Percentiles rank a stretch among this genome's conserved stretches.
Evolutionary conservation across 2,888 invertebrate genomes (phyloP).

Genomic region (Schizaphis graminum): DNA sequence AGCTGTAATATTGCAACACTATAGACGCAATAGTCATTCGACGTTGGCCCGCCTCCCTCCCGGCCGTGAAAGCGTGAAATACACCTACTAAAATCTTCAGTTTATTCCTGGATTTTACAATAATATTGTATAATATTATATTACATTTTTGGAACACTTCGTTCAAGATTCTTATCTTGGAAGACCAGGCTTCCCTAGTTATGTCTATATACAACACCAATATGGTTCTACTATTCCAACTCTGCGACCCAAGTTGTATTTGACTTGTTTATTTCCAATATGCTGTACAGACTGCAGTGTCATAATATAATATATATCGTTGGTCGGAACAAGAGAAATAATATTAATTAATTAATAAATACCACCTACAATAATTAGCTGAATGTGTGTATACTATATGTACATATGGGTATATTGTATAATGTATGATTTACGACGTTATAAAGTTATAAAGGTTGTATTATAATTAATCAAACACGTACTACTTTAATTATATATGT

Average conservation of each 20-base stretch:
- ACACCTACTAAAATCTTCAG: neutral
- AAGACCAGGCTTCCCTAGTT: neutral
- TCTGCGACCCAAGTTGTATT: neutral
- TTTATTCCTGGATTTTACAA: neutral
- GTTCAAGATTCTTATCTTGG: no score
- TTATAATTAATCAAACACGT: neutral
- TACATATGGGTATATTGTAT: no score
- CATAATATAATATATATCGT: neutral
- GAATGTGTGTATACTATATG: neutral
- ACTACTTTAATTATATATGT: neutral
- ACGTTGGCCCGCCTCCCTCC: neutral
- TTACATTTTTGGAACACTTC: neutral
- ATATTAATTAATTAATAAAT: neutral
- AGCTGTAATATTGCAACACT: neutral
- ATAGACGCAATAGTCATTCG: neutral
- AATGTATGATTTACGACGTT: neutral
- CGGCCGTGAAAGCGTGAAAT: neutral
- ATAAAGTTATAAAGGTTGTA: neutral
- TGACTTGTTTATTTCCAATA: neutral
- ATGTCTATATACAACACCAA: neutral
- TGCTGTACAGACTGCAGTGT: neutral
- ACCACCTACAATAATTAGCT: neutral
- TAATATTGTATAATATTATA: neutral
- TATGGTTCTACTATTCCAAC: neutral
- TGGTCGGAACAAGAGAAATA: neutral